Percentiles rank a stretch among this genome's conserved stretches.
phyloP scores from a whole-genome alignment of 2,888 invertebrate species.

The Phragmatobia fuliginosa region DNA sequence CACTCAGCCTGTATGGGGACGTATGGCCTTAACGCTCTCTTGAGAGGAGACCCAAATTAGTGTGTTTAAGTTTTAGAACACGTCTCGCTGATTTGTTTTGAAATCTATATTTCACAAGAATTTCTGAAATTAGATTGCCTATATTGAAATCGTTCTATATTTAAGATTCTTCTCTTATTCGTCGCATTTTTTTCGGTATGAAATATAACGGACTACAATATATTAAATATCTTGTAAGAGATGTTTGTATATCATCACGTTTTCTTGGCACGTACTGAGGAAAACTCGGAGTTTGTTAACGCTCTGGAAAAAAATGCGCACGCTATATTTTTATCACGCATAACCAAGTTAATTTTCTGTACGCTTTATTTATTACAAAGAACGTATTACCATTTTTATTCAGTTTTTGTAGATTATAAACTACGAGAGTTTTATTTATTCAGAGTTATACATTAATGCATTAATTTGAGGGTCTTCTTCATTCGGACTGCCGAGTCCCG shows the following conservation, averaged over 20 bases:
- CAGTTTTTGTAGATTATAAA: background rate
- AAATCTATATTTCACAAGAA: background rate
- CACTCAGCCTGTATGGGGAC: too few relatives aligned
- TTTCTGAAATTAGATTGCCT: background rate
- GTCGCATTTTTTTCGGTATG: background rate
- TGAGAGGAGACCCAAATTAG: too few relatives aligned
- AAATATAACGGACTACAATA: conserved; percentile 1
- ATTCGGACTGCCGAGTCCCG: background rate
- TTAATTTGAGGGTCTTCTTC: background rate
- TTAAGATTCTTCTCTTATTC: background rate
- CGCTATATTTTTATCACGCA: conserved; percentile 2
- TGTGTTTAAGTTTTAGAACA: too few relatives aligned
- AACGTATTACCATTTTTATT: conserved; percentile 15
- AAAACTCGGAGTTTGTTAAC: conserved; percentile 21
- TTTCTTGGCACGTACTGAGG: conserved; percentile 23
- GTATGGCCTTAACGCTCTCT: too few relatives aligned
- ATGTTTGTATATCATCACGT: conserved; percentile 16
- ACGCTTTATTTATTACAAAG: background rate
- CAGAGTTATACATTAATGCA: background rate
- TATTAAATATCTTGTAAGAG: conserved; percentile 3
- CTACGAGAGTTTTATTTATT: background rate
- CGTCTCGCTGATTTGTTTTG: too few relatives aligned
- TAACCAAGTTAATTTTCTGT: conserved; percentile 9
- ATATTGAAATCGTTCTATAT: background rate
- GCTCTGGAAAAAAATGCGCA: conserved; percentile 7